Percentiles rank a stretch among this genome's conserved stretches.
Evolutionary conservation across 2,113 vertebrate species (phyloP).

Genomic region (Trochalopteron elliotii): DNA sequence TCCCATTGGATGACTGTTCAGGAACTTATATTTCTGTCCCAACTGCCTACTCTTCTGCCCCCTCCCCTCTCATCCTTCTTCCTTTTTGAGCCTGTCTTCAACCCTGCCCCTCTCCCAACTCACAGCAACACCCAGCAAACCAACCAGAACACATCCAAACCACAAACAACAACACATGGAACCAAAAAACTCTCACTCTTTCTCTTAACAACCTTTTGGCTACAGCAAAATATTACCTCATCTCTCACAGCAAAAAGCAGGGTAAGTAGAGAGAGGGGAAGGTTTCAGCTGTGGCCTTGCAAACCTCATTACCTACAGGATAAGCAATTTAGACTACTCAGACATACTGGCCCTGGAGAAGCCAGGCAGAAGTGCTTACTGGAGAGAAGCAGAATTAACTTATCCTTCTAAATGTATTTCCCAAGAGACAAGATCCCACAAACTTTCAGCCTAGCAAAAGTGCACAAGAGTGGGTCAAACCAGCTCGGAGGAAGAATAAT

Average conservation of each 20-base stretch:
- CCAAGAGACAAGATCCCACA: background rate
- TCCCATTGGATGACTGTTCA: background rate
- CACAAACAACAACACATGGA: accelerated
- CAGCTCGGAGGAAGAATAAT: background rate
- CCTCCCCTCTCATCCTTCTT: background rate
- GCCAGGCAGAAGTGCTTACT: background rate
- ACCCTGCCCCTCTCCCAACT: background rate
- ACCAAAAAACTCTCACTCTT: background rate
- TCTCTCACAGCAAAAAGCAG: background rate
- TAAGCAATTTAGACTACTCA: background rate
- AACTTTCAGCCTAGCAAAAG: constrained; percentile 14
- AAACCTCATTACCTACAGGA: background rate
- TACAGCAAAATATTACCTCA: background rate
- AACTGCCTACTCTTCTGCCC: accelerated
- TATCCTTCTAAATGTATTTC: background rate
- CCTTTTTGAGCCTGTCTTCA: background rate
- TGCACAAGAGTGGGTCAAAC: background rate
- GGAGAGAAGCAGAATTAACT: constrained; percentile 11
- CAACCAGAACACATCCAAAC: background rate
- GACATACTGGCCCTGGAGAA: background rate
- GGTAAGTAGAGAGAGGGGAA: background rate
- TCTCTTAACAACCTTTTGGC: background rate
- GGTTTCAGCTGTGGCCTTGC: background rate
- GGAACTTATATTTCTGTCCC: accelerated
- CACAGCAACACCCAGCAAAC: accelerated